phyloP scores from a whole-genome alignment of 2,113 vertebrate genomes.

The Cyprinodon brontotheroides region DNA sequence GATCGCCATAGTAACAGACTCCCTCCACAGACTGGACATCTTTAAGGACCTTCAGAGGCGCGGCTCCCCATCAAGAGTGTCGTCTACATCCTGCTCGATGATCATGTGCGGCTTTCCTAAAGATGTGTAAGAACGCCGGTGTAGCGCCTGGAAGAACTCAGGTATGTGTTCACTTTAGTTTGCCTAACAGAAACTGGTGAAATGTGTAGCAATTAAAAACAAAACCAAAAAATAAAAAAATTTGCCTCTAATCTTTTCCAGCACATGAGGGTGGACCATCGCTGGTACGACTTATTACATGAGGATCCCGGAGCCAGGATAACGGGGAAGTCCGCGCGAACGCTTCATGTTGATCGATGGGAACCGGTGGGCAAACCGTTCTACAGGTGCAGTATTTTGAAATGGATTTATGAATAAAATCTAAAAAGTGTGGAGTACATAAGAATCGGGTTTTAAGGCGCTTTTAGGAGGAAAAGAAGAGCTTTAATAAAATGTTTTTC shows the following conservation, averaged over 20 bases:
- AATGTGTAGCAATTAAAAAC: too few relatives aligned
- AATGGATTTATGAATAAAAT: neutral
- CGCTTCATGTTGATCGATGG: constrained; percentile 96
- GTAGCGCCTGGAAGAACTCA: constrained; percentile 87
- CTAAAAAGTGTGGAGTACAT: too few relatives aligned
- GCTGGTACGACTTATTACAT: constrained; percentile 90
- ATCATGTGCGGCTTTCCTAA: constrained; percentile 86
- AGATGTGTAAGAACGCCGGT: constrained; percentile 89
- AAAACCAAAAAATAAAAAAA: neutral
- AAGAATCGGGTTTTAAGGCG: too few relatives aligned
- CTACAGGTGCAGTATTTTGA: constrained; percentile 84
- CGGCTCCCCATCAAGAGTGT: constrained; percentile 81
- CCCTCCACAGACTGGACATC: constrained; percentile 95
- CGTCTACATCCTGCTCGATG: constrained; percentile 94
- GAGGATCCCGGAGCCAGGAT: constrained; percentile 93
- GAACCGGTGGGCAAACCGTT: constrained; percentile 92
- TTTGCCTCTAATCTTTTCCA: constrained; percentile 60
- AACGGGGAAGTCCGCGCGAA: constrained; percentile 93
- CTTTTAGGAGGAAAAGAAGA: too few relatives aligned
- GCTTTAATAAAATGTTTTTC: too few relatives aligned
- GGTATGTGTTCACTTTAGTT: constrained; percentile 75
- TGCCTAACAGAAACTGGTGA: too few relatives aligned
- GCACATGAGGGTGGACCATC: constrained; percentile 91
- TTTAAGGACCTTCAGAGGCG: constrained; percentile 93
- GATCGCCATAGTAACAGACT: constrained; percentile 95